Evolutionary conservation across 1,140 invertebrate species (phyloP).

Genomic region (Diploscapter pachys): DNA sequence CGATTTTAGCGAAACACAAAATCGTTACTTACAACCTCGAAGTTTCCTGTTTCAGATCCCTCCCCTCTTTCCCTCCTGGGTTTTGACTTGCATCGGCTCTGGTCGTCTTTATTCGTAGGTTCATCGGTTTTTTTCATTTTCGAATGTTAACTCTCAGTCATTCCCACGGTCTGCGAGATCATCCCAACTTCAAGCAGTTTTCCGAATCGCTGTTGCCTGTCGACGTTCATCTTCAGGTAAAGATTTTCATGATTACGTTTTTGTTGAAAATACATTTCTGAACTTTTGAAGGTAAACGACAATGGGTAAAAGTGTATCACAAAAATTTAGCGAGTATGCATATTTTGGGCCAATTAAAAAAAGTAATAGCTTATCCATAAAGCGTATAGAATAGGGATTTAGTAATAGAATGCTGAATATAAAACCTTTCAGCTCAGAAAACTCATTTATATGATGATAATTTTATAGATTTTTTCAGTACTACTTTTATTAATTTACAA

Average conservation of each 20-base stretch:
- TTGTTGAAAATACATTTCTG: too few species aligned
- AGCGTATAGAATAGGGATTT: too few species aligned
- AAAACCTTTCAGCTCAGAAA: background rate
- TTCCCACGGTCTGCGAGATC: slow-evolving; percentile 70
- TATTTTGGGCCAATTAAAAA: too few species aligned
- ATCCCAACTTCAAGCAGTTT: slow-evolving; percentile 77
- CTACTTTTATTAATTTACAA: too few species aligned
- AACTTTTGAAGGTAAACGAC: too few species aligned
- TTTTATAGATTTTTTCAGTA: background rate
- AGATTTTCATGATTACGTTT: background rate
- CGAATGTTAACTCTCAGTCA: slow-evolving; percentile 66
- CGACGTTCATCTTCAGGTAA: slow-evolving; percentile 77
- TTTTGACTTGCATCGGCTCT: slow-evolving; percentile 80
- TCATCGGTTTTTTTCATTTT: background rate
- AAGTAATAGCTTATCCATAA: too few species aligned
- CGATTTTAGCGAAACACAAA: background rate
- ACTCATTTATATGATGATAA: background rate
- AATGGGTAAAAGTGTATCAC: too few species aligned
- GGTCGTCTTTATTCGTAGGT: slow-evolving; percentile 72
- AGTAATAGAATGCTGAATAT: too few species aligned
- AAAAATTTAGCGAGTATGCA: too few species aligned
- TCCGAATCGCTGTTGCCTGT: slow-evolving; percentile 89
- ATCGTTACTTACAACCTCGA: background rate
- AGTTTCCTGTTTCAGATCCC: slow-evolving; percentile 13
- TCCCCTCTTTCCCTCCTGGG: slow-evolving; percentile 88